Evolutionary conservation across 2,797 vertebrate genomes (phyloP), one percentile per base, ranked within the genome.

Genomic region (Bufotes viridis): DNA sequence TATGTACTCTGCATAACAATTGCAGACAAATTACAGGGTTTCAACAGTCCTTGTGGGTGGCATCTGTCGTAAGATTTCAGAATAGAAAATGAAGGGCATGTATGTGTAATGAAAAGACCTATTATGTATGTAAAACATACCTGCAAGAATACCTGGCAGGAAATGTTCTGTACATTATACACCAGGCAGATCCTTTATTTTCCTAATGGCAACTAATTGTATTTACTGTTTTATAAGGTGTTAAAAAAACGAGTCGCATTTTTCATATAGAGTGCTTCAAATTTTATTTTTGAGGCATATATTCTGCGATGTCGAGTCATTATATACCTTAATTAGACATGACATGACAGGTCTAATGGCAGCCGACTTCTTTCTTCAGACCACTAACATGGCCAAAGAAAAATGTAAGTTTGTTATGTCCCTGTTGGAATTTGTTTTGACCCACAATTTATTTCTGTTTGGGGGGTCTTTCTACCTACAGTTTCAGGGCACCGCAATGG

Each of bases 11-110:
- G 58, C 72, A 76, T 76, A 85, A 63, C 83, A 85, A 85, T 61
- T 63, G 72, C 29, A 85, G 55, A 85, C 72, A 85, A 76, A 85
- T 85, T 76, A 65, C 83, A 85, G 72, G 72, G 34, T 20, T 78
- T 76, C 72, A 78, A 15, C 34, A 51, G 5, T 61, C 22, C 63
- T 69, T 67, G 70, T 75, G 83, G 57, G 83, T 84, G 82, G 82
- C 82, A 84, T 70, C 82, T 84, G 82, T 17, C 26, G 42, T 22
- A 60, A 18, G 24, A 55, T 70, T 58, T 14, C 57, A 74, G 53
- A 58, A n/a, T 57, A 53, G 58, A 8, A 81, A 60, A 84, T 60
- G 3, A 2, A 74, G 67, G 60, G 29, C 82, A 84, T 18, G 69
- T 58, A 74, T 74, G 51, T 60, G 20, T 74, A 60, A 29, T 74